A percentile compares a stretch with the other conserved stretches of the same genome.
phyloP scores from a whole-genome alignment of 2,113 vertebrate species.

The Nanorana parkeri region DNA sequence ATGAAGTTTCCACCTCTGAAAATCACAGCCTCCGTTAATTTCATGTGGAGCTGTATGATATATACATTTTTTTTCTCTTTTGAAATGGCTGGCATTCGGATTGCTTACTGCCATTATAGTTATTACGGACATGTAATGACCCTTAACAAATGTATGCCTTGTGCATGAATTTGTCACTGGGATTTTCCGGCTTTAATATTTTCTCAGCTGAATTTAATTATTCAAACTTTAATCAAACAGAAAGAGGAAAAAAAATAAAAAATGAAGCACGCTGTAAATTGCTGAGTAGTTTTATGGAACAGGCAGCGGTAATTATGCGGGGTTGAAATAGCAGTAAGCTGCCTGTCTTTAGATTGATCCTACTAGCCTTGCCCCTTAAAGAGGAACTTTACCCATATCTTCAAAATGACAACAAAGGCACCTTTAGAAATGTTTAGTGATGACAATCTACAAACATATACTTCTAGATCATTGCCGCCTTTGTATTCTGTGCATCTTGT shows the following conservation, averaged over 20 bases:
- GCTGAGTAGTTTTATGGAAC: background rate
- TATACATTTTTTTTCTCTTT: conserved; percentile 22
- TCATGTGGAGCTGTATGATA: conserved; percentile 11
- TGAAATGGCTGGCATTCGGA: background rate
- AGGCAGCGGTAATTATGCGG: background rate
- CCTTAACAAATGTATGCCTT: conserved; percentile 33
- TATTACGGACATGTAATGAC: conserved; percentile 45
- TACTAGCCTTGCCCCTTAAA: too few species aligned
- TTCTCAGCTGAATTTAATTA: conserved; percentile 8
- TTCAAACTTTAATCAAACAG: conserved; percentile 12
- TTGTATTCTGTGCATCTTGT: too few species aligned
- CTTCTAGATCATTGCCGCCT: too few species aligned
- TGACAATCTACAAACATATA: too few species aligned
- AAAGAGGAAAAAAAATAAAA: background rate
- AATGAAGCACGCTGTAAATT: background rate
- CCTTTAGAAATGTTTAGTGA: too few species aligned
- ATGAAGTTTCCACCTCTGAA: background rate
- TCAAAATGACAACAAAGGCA: too few species aligned
- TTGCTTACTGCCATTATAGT: conserved; percentile 32
- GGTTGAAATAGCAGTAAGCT: too few species aligned
- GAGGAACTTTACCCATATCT: too few species aligned
- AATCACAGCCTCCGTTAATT: background rate
- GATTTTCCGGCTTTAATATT: conserved; percentile 29
- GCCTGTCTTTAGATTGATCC: too few species aligned
- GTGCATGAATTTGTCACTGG: conserved; percentile 21